These are phyloP conservation scores for Schizaphis graminum DNA, from an alignment of 2,888 invertebrate species.

Conservation along the genomic window DNA sequence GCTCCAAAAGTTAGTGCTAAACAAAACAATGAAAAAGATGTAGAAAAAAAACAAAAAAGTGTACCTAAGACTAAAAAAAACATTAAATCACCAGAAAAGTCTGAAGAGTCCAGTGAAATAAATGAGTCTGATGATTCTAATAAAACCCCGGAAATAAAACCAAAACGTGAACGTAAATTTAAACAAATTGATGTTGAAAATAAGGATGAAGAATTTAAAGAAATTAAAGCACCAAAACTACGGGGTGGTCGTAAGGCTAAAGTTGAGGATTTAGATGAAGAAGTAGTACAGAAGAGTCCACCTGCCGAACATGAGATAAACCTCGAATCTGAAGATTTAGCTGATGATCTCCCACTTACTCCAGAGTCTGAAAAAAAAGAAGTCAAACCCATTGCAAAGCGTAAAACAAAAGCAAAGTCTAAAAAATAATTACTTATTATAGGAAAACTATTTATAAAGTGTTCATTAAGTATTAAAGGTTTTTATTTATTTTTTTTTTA, in stretches of 20 bases:
- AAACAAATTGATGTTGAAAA: not conserved
- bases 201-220: not conserved
- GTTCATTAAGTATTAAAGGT: not conserved
- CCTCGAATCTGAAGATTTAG: not conserved
- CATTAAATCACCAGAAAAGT: not conserved
- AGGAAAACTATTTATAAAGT: not conserved
- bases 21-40: not conserved
- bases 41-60: not conserved
- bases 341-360: not conserved
- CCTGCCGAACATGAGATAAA: not conserved
- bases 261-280: not conserved
- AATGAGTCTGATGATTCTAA: not conserved
- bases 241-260: conserved; percentile 19
- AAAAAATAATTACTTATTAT: conserved; percentile 17
- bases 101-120: not conserved
- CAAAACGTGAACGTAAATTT: conserved; percentile 16
- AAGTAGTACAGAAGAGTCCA: not conserved
- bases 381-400: conserved; percentile 9
- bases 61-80: not conserved
- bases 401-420: conserved; percentile 32
- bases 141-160: conserved; percentile 24
- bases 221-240: conserved; percentile 12
- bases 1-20: not conserved
- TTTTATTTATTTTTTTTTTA: conserved; percentile 17
- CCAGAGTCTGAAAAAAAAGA: conserved; percentile 2